Evolutionary conservation across 2,888 invertebrate species (phyloP).

Genomic region (Meliscaeva auricollis): DNA sequence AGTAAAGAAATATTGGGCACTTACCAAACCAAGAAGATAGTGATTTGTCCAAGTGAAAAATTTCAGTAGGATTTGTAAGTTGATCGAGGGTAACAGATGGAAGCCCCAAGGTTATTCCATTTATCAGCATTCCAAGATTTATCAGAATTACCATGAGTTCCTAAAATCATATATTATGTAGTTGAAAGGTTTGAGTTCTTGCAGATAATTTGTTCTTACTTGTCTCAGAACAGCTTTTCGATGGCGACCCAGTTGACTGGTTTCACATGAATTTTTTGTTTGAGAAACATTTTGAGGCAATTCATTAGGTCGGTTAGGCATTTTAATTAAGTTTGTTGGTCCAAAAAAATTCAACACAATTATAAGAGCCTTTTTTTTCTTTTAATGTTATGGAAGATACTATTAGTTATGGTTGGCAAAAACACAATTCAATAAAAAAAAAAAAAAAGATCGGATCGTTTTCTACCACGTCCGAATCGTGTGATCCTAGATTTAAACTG

Average conservation of each 20-base stretch:
- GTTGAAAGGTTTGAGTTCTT: not conserved
- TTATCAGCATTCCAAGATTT: conserved; percentile 82
- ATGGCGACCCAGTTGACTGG: conserved; percentile 81
- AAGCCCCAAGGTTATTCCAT: conserved; percentile 82
- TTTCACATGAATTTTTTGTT: conserved; percentile 19
- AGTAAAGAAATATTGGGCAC: conserved; percentile 6
- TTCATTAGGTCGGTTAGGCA: too few relatives aligned
- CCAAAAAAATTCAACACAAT: too few relatives aligned
- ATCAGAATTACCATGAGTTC: conserved; percentile 82
- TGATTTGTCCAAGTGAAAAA: conserved; percentile 78
- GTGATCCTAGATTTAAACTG: too few relatives aligned
- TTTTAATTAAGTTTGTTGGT: too few relatives aligned
- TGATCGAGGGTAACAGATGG: conserved; percentile 81
- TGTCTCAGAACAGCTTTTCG: conserved; percentile 81
- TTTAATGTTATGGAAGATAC: too few relatives aligned
- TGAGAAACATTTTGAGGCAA: too few relatives aligned
- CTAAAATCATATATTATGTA: conserved; percentile 39
- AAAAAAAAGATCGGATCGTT: too few relatives aligned
- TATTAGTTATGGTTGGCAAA: too few relatives aligned
- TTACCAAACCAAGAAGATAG: conserved; percentile 83
- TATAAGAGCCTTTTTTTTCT: too few relatives aligned
- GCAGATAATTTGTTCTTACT: conserved; percentile 56
- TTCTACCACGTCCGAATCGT: too few relatives aligned
- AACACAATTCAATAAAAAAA: too few relatives aligned
- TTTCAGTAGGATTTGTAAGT: conserved; percentile 79